Evolutionary conservation across 2,113 vertebrate species (phyloP).

Genomic region (Petroica traversi): DNA sequence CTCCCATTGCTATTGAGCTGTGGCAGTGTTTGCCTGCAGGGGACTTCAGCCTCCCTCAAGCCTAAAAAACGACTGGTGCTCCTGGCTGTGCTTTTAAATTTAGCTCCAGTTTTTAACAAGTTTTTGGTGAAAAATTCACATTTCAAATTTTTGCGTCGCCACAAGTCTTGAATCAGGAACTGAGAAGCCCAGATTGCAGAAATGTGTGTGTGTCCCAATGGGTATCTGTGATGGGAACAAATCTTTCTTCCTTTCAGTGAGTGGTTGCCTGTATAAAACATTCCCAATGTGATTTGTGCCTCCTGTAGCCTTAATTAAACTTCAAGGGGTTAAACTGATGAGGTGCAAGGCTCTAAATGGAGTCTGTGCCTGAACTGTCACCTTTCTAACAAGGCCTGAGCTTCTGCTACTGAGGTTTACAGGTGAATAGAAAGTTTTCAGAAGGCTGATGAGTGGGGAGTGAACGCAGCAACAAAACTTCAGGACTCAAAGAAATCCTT

Average conservation of each 20-base stretch:
- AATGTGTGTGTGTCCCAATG: background rate
- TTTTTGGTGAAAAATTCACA: background rate
- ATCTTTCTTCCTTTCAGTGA: background rate
- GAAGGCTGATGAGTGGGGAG: background rate
- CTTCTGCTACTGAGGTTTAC: background rate
- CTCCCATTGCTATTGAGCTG: background rate
- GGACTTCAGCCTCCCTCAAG: background rate
- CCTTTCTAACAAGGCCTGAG: background rate
- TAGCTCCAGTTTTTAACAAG: background rate
- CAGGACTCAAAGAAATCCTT: background rate
- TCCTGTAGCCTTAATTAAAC: background rate
- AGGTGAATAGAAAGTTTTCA: background rate
- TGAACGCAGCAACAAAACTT: background rate
- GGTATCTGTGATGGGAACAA: background rate
- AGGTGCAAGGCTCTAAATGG: background rate
- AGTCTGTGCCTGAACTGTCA: background rate
- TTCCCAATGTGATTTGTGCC: background rate
- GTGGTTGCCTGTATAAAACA: background rate
- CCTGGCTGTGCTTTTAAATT: background rate
- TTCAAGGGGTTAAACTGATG: background rate
- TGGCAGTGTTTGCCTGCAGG: background rate
- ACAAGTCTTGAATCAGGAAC: background rate
- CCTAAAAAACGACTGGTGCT: background rate
- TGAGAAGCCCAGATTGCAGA: background rate
- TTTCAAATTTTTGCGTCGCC: background rate